Percentiles rank a stretch among this genome's conserved stretches.
Conservation (phyloP, 2,113 vertebrate genomes). For the Globicephala melas region DNA sequence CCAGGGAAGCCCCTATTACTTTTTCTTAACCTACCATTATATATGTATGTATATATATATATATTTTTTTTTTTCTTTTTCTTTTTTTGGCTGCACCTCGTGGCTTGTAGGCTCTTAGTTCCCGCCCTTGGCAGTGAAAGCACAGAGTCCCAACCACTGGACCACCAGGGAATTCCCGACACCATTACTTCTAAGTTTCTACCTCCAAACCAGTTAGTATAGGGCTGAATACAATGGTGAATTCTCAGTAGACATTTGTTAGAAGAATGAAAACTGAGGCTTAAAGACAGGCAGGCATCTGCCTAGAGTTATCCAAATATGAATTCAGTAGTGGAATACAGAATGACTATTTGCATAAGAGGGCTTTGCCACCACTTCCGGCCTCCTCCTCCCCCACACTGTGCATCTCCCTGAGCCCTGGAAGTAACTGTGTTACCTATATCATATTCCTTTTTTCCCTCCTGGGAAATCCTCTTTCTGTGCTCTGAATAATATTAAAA, state of each 20-base stretch:
- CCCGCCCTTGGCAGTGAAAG: not conserved
- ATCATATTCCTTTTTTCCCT: not conserved
- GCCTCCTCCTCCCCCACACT: not conserved
- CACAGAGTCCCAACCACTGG: not conserved
- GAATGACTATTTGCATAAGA: not conserved
- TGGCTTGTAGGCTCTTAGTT: not conserved
- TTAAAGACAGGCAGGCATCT: not conserved
- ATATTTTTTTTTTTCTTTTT: not conserved
- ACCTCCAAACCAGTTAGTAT: not conserved
- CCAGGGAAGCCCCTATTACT: not conserved
- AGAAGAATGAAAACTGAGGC: constrained; percentile 17
- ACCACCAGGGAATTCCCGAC: not conserved
- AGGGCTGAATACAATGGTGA: not conserved
- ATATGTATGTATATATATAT: not conserved
- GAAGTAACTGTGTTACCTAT: constrained; percentile 4
- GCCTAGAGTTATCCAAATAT: not conserved
- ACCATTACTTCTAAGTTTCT: constrained; percentile 6
- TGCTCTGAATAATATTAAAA: constrained; percentile 49
- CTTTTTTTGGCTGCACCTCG: not conserved
- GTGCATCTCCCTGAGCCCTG: not conserved
- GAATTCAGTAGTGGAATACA: not conserved
- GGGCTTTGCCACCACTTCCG: not conserved
- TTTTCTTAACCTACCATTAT: not conserved
- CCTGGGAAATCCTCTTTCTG: constrained; percentile 50
- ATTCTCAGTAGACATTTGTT: not conserved